Evolutionary conservation across 2,888 invertebrate genomes (phyloP), one percentile per base, ranked within the genome.

Genomic region (Aphidoletes aphidimyza): DNA sequence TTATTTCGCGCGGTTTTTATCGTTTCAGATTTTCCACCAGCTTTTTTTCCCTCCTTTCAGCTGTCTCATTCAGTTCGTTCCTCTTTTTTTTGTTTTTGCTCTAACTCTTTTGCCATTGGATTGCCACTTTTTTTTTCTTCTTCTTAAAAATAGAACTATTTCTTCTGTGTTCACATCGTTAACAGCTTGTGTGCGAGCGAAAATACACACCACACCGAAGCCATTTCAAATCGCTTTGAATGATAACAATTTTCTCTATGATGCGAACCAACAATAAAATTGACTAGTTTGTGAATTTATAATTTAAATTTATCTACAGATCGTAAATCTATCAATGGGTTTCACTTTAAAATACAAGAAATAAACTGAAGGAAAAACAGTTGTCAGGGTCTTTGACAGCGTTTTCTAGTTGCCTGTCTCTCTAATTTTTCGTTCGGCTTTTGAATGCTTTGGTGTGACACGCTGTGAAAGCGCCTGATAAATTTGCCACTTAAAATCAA

Each of bases 301-400:
- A 54, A 54, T 54, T 26, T 54, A 22, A 26, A 54, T 54, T 54
- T 54, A 54, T 54, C 54, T 54, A 2, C 26, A 54, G 54, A 54
- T 54, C 54, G 54, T 54, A 54, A 54, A 54, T 54, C 54, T 54
- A 69, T 69, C 69, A 69, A 69, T 69, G 69, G 17, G 17, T 54
- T 26, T 54, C 22, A 8, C 22, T 54, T 26, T 69, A 11, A 19
- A 69, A 19, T 30, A 42, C 6, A 42, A n/a, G n/a, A n/a, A n/a
- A n/a, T n/a, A n/a, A n/a, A n/a, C n/a, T n/a, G n/a, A n/a, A n/a
- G n/a, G n/a, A 14, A 42, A 42, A 42, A 42, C 42, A 9, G 42
- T 42, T 42, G 42, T 42, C 42, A 14, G 6, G 42, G 42, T 42
- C 42, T 42, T 54, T 54, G 54, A 54, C n/a, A 54, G 69, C 30